Conservation (phyloP, 2,888 invertebrate species). For the Glaucopsyche alexis region DNA sequence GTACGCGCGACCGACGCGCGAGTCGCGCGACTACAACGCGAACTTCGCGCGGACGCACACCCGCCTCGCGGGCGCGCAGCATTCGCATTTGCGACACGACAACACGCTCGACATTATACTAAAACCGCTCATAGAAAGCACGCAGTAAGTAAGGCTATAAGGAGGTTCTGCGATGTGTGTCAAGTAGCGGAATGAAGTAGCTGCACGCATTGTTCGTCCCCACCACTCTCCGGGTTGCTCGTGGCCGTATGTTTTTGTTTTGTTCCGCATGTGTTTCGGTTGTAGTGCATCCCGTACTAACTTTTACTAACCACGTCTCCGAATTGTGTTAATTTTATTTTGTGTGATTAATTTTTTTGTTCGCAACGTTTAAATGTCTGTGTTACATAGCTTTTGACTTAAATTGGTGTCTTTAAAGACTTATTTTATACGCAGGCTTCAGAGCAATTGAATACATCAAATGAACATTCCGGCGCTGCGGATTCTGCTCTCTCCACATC, state of each 20-base stretch:
- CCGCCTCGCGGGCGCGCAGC: constrained; percentile 56
- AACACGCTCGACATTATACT: constrained; percentile 80
- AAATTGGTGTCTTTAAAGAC: constrained; percentile 28
- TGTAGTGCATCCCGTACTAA: constrained; percentile 48
- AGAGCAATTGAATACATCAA: constrained; percentile 69
- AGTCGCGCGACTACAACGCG: constrained; percentile 64
- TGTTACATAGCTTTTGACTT: constrained; percentile 1
- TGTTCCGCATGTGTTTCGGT: constrained; percentile 57
- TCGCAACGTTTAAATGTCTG: constrained; percentile 4
- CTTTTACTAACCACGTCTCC: constrained; percentile 56
- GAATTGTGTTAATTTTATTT: constrained; percentile 42
- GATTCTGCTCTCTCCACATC: constrained; percentile 48
- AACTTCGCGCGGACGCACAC: constrained; percentile 70
- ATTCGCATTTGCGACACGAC: constrained; percentile 64
- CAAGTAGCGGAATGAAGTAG: constrained; percentile 69
- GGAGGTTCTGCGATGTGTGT: constrained; percentile 56
- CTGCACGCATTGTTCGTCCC: constrained; percentile 70
- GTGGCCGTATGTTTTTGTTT: constrained; percentile 45
- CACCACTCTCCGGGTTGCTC: constrained; percentile 45
- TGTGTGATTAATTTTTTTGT: constrained; percentile 45
- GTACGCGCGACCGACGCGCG: constrained; percentile 66
- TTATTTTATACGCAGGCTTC: constrained; percentile 57
- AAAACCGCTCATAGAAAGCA: constrained; percentile 80
- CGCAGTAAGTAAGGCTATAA: constrained; percentile 76
- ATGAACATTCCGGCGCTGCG: constrained; percentile 47